Conservation (phyloP, 1,140 invertebrate genomes). For the Achatina immaculata region DNA sequence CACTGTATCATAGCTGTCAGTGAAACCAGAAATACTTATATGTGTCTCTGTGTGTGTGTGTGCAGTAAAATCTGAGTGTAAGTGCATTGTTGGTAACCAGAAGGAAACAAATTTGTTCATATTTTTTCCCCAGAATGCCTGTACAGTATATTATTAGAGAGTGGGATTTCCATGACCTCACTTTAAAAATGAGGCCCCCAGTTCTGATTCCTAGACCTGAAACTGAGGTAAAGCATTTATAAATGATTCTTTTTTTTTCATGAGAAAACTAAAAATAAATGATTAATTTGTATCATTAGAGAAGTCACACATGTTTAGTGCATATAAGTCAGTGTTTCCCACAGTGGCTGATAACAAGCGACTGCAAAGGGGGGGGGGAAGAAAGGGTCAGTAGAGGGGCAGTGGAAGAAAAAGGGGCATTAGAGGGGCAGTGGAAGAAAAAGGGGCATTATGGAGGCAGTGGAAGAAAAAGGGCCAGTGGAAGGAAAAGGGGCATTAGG, state of each 20-base stretch:
- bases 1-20: neutral
- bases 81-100: neutral
- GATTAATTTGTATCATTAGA: neutral
- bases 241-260: neutral
- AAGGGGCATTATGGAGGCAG: too few species aligned
- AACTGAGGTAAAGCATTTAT: slow-evolving; percentile 76
- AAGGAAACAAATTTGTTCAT: neutral
- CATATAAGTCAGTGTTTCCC: too few species aligned
- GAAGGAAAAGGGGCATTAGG: too few species aligned
- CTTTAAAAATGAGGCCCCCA: slow-evolving; percentile 77
- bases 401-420: too few species aligned
- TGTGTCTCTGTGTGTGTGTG: neutral
- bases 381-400: too few species aligned
- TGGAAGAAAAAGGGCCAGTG: too few species aligned
- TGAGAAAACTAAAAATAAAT: neutral
- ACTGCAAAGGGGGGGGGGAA: too few species aligned
- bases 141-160: slow-evolving; percentile 82
- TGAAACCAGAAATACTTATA: neutral
- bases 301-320: neutral
- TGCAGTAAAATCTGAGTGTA: neutral
- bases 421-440: too few species aligned
- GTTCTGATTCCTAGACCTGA: slow-evolving; percentile 83
- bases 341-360: too few species aligned
- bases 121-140: slow-evolving; percentile 70
- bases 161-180: slow-evolving; percentile 81